These are phyloP conservation scores for Haliclona indistincta DNA, from an alignment of 37 sponge, comb jelly and placozoan genomes.

Conservation along the genomic window DNA sequence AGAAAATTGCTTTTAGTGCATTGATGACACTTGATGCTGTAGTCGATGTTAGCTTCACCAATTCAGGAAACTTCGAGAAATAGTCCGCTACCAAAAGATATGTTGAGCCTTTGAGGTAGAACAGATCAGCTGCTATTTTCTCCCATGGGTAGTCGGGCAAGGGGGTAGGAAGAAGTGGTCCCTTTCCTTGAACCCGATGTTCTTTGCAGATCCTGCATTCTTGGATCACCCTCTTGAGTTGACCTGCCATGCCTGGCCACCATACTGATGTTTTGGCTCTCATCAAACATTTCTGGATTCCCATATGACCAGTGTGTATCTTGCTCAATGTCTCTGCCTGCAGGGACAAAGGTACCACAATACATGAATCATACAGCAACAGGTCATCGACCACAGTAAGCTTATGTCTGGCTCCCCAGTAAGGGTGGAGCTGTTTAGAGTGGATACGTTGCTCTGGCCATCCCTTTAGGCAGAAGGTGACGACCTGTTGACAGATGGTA, in stretches of 20 bases:
- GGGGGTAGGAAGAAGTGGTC: constrained; percentile 20
- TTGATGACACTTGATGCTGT: constrained; percentile 8
- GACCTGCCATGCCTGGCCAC: constrained; percentile 40
- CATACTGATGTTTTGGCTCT: constrained; percentile 32
- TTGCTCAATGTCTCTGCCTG: constrained; percentile 25
- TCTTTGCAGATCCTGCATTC: constrained; percentile 9
- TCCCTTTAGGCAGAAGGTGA: constrained; percentile 14
- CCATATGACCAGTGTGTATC: constrained; percentile 46
- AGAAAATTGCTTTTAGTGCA: constrained; percentile 22
- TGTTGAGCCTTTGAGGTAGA: constrained; percentile 11
- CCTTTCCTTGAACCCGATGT: neutral
- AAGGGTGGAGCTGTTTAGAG: neutral
- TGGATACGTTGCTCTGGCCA: constrained; percentile 38
- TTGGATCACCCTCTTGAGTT: constrained; percentile 8
- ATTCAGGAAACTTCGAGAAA: constrained; percentile 48
- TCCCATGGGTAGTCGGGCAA: constrained; percentile 65
- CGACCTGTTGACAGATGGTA: constrained; percentile 1
- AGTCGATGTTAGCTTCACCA: constrained; percentile 26
- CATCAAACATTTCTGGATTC: constrained; percentile 6
- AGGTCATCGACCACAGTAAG: constrained; percentile 7
- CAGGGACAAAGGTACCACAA: constrained; percentile 21
- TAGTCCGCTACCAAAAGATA: constrained; percentile 32
- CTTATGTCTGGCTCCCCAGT: constrained; percentile 34
- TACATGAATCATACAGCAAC: constrained; percentile 24
- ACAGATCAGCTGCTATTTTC: constrained; percentile 42